These are phyloP conservation scores for Microtus oregoni DNA, from an alignment of 2,113 vertebrate genomes.

Conservation along the genomic window DNA sequence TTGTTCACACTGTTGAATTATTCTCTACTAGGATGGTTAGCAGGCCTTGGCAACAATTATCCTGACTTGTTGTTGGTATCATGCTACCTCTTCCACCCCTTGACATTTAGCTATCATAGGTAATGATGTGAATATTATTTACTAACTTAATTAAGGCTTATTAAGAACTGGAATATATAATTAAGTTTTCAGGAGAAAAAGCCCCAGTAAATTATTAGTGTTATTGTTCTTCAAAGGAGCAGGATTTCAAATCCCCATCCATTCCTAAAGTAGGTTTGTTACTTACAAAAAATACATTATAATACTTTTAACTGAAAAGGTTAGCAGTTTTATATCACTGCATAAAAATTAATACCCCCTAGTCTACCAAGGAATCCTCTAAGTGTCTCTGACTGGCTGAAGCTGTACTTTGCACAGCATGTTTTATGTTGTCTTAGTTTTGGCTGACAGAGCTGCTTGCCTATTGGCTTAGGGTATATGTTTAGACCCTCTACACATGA, in stretches of 20 bases:
- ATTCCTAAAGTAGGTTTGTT: constrained; percentile 61
- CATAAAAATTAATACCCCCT: not conserved
- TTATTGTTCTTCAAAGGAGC: constrained; percentile 51
- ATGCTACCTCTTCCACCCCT: not conserved
- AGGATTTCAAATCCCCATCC: constrained; percentile 37
- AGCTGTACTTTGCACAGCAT: constrained; percentile 77
- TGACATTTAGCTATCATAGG: constrained; percentile 2
- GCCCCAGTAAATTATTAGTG: not conserved
- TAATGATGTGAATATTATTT: constrained; percentile 49
- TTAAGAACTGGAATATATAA: constrained; percentile 51
- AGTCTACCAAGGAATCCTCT: constrained; percentile 23
- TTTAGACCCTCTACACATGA: constrained; percentile 74
- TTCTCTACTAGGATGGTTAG: constrained; percentile 46
- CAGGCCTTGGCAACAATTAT: constrained; percentile 28
- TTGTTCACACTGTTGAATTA: not conserved
- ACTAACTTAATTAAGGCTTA: constrained; percentile 32
- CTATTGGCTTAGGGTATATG: constrained; percentile 64
- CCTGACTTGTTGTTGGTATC: not conserved
- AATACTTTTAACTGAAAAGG: constrained; percentile 59
- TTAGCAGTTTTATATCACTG: constrained; percentile 55
- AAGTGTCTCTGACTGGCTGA: not conserved
- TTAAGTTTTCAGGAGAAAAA: constrained; percentile 61
- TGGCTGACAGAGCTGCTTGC: constrained; percentile 53
- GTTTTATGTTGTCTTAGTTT: constrained; percentile 61
- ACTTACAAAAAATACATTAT: not conserved